Conservation (phyloP, 1,140 invertebrate species). For the Rhynchophorus ferrugineus region DNA sequence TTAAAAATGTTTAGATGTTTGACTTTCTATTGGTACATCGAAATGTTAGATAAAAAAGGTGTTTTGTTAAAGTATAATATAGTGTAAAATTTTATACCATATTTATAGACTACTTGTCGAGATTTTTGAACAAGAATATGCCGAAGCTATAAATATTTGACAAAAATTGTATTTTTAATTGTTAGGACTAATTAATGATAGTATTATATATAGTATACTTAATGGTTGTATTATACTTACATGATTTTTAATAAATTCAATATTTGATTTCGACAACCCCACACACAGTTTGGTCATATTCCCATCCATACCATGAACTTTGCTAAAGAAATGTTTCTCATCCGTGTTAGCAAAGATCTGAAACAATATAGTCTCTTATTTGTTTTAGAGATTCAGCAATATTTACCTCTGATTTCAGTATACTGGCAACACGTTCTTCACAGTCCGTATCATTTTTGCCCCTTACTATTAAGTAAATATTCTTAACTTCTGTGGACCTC, state of each 20-base stretch:
- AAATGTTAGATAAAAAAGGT: too few species aligned
- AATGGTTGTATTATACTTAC: constrained; percentile 16
- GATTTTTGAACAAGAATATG: too few species aligned
- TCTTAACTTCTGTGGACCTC: constrained; percentile 55
- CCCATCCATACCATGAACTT: constrained; percentile 19
- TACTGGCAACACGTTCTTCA: constrained; percentile 15
- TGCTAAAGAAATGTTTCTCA: constrained; percentile 8
- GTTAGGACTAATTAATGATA: too few species aligned
- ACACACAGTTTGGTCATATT: constrained; percentile 17
- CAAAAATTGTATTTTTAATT: too few species aligned
- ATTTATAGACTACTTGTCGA: too few species aligned
- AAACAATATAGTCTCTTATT: not conserved
- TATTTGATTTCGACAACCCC: constrained; percentile 15
- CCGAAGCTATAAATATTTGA: too few species aligned
- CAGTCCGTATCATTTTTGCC: constrained; percentile 51
- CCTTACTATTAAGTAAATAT: constrained; percentile 62
- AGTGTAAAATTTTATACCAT: too few species aligned
- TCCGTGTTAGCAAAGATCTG: constrained; percentile 7
- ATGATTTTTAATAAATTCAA: constrained; percentile 9
- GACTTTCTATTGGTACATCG: too few species aligned
- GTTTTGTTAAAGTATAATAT: too few species aligned
- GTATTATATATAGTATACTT: too few species aligned
- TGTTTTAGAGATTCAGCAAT: not conserved
- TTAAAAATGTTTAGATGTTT: too few species aligned
- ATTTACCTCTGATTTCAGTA: constrained; percentile 22